Percentiles rank a stretch among this genome's conserved stretches.
These are phyloP conservation scores for Glaucidium brasilianum DNA, from an alignment of 2,113 vertebrate genomes.

Conservation along the genomic window DNA sequence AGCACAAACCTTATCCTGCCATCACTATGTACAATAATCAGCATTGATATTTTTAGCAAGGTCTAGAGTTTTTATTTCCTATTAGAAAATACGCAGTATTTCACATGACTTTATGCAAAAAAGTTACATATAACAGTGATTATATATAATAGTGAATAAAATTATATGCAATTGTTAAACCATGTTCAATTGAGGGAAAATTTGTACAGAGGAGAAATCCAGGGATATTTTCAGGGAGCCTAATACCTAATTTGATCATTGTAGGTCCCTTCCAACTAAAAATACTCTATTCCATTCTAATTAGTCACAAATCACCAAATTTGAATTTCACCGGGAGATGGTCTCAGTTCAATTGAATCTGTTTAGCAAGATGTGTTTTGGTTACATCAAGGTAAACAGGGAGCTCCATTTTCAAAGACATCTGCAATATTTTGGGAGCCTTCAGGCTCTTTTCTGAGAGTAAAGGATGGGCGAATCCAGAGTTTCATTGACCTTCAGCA, in stretches of 20 bases:
- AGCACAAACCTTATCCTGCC: neutral
- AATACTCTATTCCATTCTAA: neutral
- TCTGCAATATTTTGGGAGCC: neutral
- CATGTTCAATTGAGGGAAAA: rapidly evolving
- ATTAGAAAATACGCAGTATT: neutral
- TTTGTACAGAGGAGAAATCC: neutral
- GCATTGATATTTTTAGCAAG: neutral
- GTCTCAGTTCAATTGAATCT: neutral
- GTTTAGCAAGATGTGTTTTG: neutral
- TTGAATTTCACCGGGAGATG: neutral
- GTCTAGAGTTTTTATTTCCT: neutral
- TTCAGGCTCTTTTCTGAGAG: neutral
- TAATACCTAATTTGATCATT: neutral
- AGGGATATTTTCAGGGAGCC: neutral
- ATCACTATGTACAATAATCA: neutral
- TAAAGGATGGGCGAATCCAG: neutral
- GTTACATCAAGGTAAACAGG: neutral
- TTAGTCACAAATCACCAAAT: neutral
- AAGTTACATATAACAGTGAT: neutral
- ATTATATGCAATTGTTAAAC: neutral
- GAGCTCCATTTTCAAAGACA: neutral
- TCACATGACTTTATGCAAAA: neutral
- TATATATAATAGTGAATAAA: neutral
- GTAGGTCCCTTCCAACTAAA: neutral
- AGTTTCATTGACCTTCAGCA: neutral